These are phyloP conservation scores for Epinotia nisella DNA, from an alignment of 2,888 invertebrate species.

Conservation along the genomic window DNA sequence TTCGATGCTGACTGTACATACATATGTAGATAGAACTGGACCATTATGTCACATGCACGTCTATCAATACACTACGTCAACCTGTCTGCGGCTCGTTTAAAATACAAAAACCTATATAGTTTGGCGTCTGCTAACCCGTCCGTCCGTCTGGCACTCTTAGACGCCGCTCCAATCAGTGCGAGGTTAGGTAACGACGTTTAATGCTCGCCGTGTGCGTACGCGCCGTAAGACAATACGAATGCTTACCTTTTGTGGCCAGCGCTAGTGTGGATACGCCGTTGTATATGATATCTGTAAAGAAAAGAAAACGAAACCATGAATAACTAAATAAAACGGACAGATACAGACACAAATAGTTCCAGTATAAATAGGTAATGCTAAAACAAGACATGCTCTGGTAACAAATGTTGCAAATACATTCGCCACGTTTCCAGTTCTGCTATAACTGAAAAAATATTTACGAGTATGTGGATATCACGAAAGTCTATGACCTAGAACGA, in stretches of 20 bases:
- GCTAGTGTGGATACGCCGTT: conserved; percentile 54
- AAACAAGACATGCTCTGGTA: neutral
- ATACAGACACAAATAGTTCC: neutral
- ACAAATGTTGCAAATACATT: neutral
- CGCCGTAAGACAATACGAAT: conserved; percentile 67
- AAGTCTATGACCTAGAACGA: neutral
- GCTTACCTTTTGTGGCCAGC: conserved; percentile 47
- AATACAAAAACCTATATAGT: neutral
- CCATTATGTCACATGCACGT: neutral
- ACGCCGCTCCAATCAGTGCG: conserved; percentile 24
- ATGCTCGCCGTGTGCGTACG: conserved; percentile 61
- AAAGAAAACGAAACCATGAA: neutral
- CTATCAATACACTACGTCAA: neutral
- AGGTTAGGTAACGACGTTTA: conserved; percentile 53
- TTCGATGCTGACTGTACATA: too few relatives aligned
- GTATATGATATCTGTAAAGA: conserved; percentile 1
- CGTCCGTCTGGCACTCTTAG: conserved; percentile 11
- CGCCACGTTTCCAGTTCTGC: neutral
- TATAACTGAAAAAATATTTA: neutral
- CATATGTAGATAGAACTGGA: too few relatives aligned
- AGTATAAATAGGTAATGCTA: neutral
- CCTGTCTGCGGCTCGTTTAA: neutral
- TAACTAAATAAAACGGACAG: neutral
- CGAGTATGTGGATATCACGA: neutral
- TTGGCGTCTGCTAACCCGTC: neutral